A percentile compares a stretch with the other conserved stretches of the same genome.
phyloP scores from a whole-genome alignment of 2,797 vertebrate species.

The Muscicapa comitata region DNA sequence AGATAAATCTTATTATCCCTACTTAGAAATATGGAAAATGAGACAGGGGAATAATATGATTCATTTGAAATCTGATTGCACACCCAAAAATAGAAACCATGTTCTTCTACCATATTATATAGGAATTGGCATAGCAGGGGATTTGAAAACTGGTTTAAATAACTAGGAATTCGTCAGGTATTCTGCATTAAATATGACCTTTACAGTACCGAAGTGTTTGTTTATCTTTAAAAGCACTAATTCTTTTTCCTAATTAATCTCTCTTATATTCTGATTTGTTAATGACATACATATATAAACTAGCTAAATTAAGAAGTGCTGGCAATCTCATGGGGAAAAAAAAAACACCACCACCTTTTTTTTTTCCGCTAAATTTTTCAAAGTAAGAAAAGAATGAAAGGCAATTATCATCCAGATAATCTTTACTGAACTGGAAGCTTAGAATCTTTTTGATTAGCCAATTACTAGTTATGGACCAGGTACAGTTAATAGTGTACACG shows the following conservation, averaged over 20 bases:
- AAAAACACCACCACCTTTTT: background rate
- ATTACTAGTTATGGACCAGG: background rate
- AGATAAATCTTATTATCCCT: constrained; percentile 10
- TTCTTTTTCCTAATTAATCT: background rate
- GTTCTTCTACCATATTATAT: background rate
- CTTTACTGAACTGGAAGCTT: background rate
- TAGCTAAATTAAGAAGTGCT: background rate
- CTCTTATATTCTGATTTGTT: background rate
- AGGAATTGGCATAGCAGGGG: background rate
- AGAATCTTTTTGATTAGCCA: background rate
- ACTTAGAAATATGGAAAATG: constrained; percentile 4
- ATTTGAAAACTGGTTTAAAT: constrained; percentile 23
- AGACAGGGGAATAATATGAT: background rate
- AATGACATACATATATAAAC: background rate
- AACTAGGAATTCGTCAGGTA: background rate
- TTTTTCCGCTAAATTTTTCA: background rate
- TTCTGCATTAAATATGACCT: background rate
- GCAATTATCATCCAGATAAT: background rate
- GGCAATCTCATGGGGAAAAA: background rate
- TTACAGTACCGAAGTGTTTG: background rate
- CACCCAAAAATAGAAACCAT: background rate
- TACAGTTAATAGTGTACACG: background rate
- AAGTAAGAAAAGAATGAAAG: background rate
- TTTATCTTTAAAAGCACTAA: background rate
- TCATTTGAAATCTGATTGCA: constrained; percentile 4